Conservation (phyloP, 2,797 vertebrate genomes). For the Fistularia tabacaria region DNA sequence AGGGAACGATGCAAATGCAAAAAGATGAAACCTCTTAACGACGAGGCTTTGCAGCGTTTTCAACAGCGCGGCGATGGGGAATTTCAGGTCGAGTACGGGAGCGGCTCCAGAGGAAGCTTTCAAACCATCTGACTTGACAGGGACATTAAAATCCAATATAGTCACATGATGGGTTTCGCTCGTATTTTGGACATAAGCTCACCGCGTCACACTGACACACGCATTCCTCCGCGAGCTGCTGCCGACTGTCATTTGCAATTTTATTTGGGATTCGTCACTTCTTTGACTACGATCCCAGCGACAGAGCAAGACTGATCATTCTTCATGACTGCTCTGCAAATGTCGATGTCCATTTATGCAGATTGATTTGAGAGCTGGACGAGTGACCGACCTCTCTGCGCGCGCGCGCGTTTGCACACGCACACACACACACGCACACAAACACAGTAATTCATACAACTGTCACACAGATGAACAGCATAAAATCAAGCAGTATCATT, state of each 20-base stretch:
- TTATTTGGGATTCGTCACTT: conserved; percentile 49
- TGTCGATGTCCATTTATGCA: conserved; percentile 37
- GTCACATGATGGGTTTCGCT: conserved; percentile 52
- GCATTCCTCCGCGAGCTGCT: too few relatives aligned
- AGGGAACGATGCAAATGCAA: conserved; percentile 37
- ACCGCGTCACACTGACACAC: neutral
- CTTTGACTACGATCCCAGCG: conserved; percentile 32
- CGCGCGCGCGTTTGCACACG: neutral
- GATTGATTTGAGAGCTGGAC: conserved; percentile 32
- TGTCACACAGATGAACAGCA: conserved; percentile 3
- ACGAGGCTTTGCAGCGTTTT: conserved; percentile 1
- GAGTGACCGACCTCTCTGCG: conserved; percentile 4
- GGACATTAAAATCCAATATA: conserved; percentile 68
- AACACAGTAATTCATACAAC: neutral
- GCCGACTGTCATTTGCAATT: conserved; percentile 42
- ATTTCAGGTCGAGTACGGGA: conserved; percentile 47
- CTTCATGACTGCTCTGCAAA: conserved; percentile 32
- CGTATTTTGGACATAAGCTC: conserved; percentile 41
- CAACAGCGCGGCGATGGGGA: conserved; percentile 19
- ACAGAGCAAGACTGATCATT: conserved; percentile 44
- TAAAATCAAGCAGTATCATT: conserved; percentile 2
- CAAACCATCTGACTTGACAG: conserved; percentile 62
- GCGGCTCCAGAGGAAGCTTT: conserved; percentile 39
- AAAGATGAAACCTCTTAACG: conserved; percentile 16
- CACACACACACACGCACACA: conserved; percentile 7